Evolutionary conservation across 2,888 invertebrate genomes (phyloP), one percentile per base, ranked within the genome.

Genomic region (Rhagonycha lutea): DNA sequence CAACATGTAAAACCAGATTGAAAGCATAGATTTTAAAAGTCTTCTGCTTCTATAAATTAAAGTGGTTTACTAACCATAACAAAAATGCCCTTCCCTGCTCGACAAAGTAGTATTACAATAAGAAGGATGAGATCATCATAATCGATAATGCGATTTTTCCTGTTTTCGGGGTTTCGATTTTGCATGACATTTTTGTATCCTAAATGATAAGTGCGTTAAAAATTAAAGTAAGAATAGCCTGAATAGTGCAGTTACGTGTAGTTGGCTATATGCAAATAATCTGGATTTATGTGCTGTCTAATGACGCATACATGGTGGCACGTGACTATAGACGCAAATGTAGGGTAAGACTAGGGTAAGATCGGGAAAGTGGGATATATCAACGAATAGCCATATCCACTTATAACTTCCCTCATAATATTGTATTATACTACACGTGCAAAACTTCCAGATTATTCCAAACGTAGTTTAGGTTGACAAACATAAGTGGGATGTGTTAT

Each of bases 271-370:
- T 77, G 77, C 63, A 72, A 74, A 77, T 76, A 62, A 70, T 62
- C 32, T 78, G 72, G 76, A 79, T 79, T 79, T 79, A 79, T 79
- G 74, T 77, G 79, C 77, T 76, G 79, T 74, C 74, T 76, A 79
- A 79, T 79, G 79, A 79, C 79, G 79, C 79, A 79, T 79, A 75
- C 60, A 71, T 69, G 65, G 68, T 69, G 79, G 75, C 79, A 79
- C 79, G 79, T 77, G 79, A 75, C 79, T 61, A 47, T 68, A 69
- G 72, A 73, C 72, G 70, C 70, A 74, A 77, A 77, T 77, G 72
- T 73, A 73, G 77, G 77, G 77, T 75, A 76, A 76, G 67, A 69
- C 71, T 26, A 18, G 75, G 73, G 62, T 60, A 67, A 70, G 68
- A 68, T 70, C 32, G 70, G 63, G 28, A 47, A 24, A 65, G 70